These are phyloP conservation scores for Loris lydekkerianus DNA, from an alignment of 2,797 vertebrate species.

Conservation along the genomic window DNA sequence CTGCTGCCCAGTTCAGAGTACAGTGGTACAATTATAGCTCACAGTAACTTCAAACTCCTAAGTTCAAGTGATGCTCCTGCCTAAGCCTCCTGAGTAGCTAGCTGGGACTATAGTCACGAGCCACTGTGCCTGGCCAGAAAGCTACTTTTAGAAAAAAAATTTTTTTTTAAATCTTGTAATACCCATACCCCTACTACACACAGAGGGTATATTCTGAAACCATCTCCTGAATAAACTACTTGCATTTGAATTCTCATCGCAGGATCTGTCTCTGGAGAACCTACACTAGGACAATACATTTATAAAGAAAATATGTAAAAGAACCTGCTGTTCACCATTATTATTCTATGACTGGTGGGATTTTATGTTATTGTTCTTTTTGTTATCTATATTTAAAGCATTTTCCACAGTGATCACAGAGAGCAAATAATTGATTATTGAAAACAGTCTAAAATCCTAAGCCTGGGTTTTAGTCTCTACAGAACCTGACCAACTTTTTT, in stretches of 20 bases:
- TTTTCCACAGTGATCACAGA: not conserved
- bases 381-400: slow-evolving; percentile 9
- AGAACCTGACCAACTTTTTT: not conserved
- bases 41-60: not conserved
- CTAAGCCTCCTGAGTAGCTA: not conserved
- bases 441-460: slow-evolving; percentile 25
- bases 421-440: not conserved
- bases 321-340: not conserved
- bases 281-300: slow-evolving; percentile 17
- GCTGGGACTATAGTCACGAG: not conserved
- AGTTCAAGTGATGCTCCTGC: not conserved
- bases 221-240: not conserved
- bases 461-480: not conserved
- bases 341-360: not conserved
- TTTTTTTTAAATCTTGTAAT: not conserved
- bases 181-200: not conserved
- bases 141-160: slow-evolving; percentile 1
- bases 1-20: not conserved
- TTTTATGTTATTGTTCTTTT: slow-evolving; percentile 11
- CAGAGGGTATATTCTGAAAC: not conserved
- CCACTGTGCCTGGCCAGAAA: not conserved
- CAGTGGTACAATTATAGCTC: not conserved
- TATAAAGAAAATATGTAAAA: not conserved
- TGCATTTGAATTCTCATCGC: not conserved
- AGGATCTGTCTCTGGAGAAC: not conserved